Evolutionary conservation across 2,888 invertebrate species (phyloP).

Genomic region (Ectemnius continuus): DNA sequence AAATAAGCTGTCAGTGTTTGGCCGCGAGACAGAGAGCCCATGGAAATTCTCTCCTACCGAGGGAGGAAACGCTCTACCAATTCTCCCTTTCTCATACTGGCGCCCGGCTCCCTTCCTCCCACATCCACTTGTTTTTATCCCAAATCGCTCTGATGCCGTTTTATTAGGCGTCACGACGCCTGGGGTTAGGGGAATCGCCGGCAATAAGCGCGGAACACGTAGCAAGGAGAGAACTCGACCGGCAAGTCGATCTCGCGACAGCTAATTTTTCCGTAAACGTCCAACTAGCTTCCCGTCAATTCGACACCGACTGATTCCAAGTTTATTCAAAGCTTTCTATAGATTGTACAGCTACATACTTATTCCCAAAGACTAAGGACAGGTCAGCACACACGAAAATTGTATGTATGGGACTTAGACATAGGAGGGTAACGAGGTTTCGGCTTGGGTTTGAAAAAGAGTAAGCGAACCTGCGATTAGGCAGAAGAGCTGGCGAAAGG

Average conservation of each 20-base stretch:
- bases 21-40: slow-evolving; percentile 38
- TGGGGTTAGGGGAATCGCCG: slow-evolving; percentile 37
- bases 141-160: slow-evolving; percentile 48
- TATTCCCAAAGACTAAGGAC: background rate
- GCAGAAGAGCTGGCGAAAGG: slow-evolving; percentile 30
- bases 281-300: background rate
- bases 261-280: slow-evolving; percentile 35
- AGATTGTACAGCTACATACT: slow-evolving; percentile 1
- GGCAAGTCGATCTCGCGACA: slow-evolving; percentile 27
- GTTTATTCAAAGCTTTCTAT: slow-evolving; percentile 8
- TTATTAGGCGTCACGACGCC: slow-evolving; percentile 29
- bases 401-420: too few species aligned
- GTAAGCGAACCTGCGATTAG: slow-evolving; percentile 68
- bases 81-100: slow-evolving; percentile 8
- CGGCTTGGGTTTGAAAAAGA: slow-evolving; percentile 42
- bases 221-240: slow-evolving; percentile 26
- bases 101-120: slow-evolving; percentile 15
- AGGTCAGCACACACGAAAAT: too few species aligned
- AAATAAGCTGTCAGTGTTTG: slow-evolving; percentile 72
- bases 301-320: background rate
- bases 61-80: slow-evolving; percentile 52
- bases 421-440: background rate
- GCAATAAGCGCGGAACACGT: slow-evolving; percentile 45
- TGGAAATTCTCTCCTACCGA: slow-evolving; percentile 61
- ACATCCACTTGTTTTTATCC: slow-evolving; percentile 30